Evolutionary conservation across 2,888 invertebrate species (phyloP).

Genomic region (Erynnis tages): DNA sequence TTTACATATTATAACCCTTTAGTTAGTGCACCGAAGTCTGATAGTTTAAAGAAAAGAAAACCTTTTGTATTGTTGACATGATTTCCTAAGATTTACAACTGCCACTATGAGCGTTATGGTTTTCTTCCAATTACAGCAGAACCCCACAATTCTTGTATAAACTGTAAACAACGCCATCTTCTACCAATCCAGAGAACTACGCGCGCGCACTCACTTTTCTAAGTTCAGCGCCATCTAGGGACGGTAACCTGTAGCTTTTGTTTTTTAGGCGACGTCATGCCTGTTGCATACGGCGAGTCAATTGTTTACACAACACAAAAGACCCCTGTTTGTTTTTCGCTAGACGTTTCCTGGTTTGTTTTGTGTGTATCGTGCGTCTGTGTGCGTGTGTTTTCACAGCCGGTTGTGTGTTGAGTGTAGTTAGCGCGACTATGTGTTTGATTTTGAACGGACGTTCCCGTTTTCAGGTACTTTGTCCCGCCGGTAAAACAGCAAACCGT

Average conservation of each 20-base stretch:
- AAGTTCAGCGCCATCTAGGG: constrained; percentile 51
- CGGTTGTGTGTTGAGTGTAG: constrained; percentile 64
- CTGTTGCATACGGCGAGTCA: constrained; percentile 74
- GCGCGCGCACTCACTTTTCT: background rate
- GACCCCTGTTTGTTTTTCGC: constrained; percentile 82
- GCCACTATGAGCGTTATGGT: background rate
- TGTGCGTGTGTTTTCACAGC: constrained; percentile 74
- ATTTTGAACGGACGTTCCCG: too few relatives aligned
- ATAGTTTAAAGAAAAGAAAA: too few relatives aligned
- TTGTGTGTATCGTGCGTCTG: constrained; percentile 65
- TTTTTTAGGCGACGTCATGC: constrained; percentile 69
- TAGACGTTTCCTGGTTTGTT: constrained; percentile 82
- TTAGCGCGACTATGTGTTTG: too few relatives aligned
- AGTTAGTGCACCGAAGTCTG: too few relatives aligned
- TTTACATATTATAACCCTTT: too few relatives aligned
- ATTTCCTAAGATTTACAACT: too few relatives aligned
- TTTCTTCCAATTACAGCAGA: background rate
- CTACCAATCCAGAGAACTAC: constrained; percentile 8
- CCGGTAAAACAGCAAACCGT: too few relatives aligned
- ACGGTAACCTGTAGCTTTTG: constrained; percentile 59
- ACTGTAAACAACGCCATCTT: constrained; percentile 53
- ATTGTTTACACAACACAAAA: constrained; percentile 81
- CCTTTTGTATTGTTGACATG: too few relatives aligned
- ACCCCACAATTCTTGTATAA: too few relatives aligned
- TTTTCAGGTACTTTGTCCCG: too few relatives aligned